These are phyloP conservation scores for Clarias gariepinus DNA, from an alignment of 2,113 vertebrate genomes.

Conservation along the genomic window DNA sequence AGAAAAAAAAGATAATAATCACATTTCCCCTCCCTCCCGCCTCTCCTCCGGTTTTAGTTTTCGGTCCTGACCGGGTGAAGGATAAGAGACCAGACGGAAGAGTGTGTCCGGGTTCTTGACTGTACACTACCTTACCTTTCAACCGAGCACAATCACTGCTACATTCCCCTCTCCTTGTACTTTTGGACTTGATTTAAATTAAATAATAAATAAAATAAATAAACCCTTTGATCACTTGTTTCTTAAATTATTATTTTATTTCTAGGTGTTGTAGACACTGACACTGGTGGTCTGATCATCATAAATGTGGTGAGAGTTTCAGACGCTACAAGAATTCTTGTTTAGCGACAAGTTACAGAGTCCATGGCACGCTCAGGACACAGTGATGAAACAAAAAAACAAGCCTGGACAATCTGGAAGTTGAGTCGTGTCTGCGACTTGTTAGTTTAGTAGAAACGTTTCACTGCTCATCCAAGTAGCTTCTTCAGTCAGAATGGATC, in stretches of 20 bases:
- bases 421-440: too few species aligned
- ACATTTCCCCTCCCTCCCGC: constrained; percentile 32
- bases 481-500: too few species aligned
- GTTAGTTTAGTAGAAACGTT: too few species aligned
- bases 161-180: constrained; percentile 34
- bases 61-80: not conserved
- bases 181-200: constrained; percentile 48
- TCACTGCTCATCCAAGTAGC: too few species aligned
- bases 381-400: too few species aligned
- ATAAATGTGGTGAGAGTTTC: too few species aligned
- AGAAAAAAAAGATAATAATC: constrained; percentile 49
- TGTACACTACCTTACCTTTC: constrained; percentile 44
- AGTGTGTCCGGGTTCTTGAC: constrained; percentile 19
- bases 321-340: too few species aligned
- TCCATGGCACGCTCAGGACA: too few species aligned
- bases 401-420: too few species aligned
- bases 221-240: not conserved
- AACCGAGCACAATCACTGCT: constrained; percentile 38
- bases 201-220: constrained; percentile 13
- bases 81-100: not conserved
- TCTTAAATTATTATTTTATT: not conserved
- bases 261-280: not conserved
- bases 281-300: not conserved
- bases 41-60: not conserved
- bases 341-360: too few species aligned